Evolutionary conservation across 2,113 vertebrate genomes (phyloP), one percentile per base, ranked within the genome.

Genomic region (Coptodon rendalli): DNA sequence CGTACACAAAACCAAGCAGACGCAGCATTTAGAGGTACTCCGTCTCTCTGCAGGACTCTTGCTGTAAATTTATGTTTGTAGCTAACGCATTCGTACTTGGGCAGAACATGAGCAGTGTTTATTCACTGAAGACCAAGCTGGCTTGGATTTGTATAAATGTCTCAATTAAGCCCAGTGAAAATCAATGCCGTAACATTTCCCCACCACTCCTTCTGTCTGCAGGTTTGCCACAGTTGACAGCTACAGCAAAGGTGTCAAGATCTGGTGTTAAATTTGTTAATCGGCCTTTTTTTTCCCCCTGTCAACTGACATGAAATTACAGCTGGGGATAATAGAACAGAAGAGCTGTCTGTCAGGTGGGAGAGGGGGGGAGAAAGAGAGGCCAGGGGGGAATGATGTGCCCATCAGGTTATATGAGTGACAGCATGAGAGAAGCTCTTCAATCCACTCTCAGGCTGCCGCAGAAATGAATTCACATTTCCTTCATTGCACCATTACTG

Each of bases 371-470:
- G 71, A 80, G 82, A 40, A 50, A 53, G 81, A 76, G 36, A 86
- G 87, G 84, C 76, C 86, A 86, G 79, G 34, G 76, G 61, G 88
- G 83, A 83, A 79, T 4, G 36, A 87, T 14, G 16, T 76, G 86
- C 89, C 89, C 81, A 83, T 93, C 89, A 82, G 82, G 85, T 83
- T 84, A 87, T 83, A 87, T 90, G 94, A 95, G 85, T 94, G 94
- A 94, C 92, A 91, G 91, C 81, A 93, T 89, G 88, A 94, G 88
- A 89, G 90, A 88, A 81, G 89, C 93, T 89, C 90, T 91, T 93
- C 90, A 92, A 85, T 93, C 81, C 86, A 54, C 91, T 93, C 89
- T 81, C 43, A 59, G 83, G 57, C 90, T 89, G 88, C 87, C 79
- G 80, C 66, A 86, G 84, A 92, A 89, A 94, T 90, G 71, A 90